Conservation (phyloP, 2,797 vertebrate genomes). For the Sternarchorhynchus goeldii region DNA sequence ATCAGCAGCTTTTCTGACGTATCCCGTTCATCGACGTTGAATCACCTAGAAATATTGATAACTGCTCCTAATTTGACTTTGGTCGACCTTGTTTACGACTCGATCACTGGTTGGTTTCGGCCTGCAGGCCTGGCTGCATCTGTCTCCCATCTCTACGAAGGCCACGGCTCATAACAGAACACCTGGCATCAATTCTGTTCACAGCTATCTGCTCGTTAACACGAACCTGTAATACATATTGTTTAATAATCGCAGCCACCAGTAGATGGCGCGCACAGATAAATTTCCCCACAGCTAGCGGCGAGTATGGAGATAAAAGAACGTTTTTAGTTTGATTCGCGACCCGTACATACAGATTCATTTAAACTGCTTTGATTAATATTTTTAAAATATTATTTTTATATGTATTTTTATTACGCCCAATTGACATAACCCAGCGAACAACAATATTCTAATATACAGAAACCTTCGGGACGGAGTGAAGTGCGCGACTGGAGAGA, state of each 20-base stretch:
- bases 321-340: too few relatives aligned
- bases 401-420: too few relatives aligned
- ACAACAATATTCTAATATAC: too few relatives aligned
- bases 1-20: constrained; percentile 1
- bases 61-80: constrained; percentile 52
- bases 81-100: constrained; percentile 73
- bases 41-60: neutral
- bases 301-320: neutral
- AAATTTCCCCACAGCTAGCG: neutral
- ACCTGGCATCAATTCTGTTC: too few relatives aligned
- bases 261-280: constrained; percentile 41
- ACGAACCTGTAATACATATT: neutral
- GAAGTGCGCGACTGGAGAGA: constrained; percentile 55
- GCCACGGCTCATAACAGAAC: too few relatives aligned
- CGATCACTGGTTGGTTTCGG: constrained; percentile 64
- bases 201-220: too few relatives aligned
- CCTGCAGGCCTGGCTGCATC: constrained; percentile 57
- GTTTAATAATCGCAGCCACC: constrained; percentile 14
- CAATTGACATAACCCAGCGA: too few relatives aligned
- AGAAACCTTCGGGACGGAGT: constrained; percentile 43
- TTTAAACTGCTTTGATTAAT: too few relatives aligned
- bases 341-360: too few relatives aligned
- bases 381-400: too few relatives aligned
- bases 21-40: neutral
- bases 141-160: constrained; percentile 47